These are phyloP conservation scores for Thumatha senex DNA, from an alignment of 2,888 invertebrate species.

Conservation along the genomic window DNA sequence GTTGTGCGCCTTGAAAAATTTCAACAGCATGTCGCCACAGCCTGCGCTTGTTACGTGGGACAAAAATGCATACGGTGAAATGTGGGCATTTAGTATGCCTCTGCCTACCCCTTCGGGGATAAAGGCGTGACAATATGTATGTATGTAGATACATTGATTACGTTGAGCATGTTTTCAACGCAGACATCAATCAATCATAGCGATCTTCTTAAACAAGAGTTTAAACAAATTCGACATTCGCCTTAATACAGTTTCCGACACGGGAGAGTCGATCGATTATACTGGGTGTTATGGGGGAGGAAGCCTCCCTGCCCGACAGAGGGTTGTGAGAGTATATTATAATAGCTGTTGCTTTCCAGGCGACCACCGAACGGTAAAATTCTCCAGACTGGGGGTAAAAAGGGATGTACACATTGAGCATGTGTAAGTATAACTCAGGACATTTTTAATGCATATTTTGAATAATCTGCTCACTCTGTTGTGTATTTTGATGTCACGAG, in stretches of 20 bases:
- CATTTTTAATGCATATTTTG: background rate
- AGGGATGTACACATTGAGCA: slow-evolving; percentile 10
- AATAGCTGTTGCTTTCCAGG: slow-evolving; percentile 53
- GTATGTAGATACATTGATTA: too few relatives aligned
- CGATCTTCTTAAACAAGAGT: slow-evolving; percentile 8
- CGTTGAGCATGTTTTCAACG: too few relatives aligned
- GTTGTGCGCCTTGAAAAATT: too few relatives aligned
- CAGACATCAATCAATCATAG: slow-evolving; percentile 1
- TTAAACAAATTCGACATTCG: slow-evolving; percentile 25
- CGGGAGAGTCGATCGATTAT: slow-evolving; percentile 60
- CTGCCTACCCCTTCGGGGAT: too few relatives aligned
- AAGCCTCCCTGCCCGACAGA: slow-evolving; percentile 35
- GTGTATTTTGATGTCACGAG: too few relatives aligned
- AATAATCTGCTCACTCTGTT: too few relatives aligned
- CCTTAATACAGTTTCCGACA: slow-evolving; percentile 40
- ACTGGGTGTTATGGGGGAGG: slow-evolving; percentile 47
- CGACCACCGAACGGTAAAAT: slow-evolving; percentile 50
- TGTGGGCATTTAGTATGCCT: too few relatives aligned
- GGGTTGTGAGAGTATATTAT: slow-evolving; percentile 24
- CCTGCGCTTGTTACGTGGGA: too few relatives aligned
- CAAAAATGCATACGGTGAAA: too few relatives aligned
- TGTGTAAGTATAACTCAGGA: background rate
- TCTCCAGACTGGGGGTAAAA: slow-evolving; percentile 23
- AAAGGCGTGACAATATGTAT: too few relatives aligned
- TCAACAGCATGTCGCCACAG: too few relatives aligned